Evolutionary conservation across 2,797 vertebrate species (phyloP).

Genomic region (Manis pentadactyla): DNA sequence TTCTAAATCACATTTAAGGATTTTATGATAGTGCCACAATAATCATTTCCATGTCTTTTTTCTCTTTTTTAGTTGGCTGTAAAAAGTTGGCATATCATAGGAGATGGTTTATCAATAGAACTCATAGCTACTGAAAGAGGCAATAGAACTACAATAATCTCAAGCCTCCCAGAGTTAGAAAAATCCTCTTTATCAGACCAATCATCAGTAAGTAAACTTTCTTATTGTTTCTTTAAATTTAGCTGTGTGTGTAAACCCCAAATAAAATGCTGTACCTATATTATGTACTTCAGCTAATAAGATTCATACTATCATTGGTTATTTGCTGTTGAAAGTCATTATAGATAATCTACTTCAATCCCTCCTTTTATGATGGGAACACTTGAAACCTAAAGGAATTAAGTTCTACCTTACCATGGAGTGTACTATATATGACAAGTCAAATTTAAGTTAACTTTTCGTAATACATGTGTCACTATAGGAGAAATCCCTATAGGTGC

Average conservation of each 20-base stretch:
- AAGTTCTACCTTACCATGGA: not conserved
- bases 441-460: not conserved
- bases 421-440: not conserved
- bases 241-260: not conserved
- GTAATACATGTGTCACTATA: not conserved
- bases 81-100: conserved; percentile 97
- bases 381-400: not conserved
- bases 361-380: not conserved
- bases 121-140: conserved; percentile 94
- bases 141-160: conserved; percentile 91
- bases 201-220: conserved; percentile 91
- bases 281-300: not conserved
- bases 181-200: conserved; percentile 91
- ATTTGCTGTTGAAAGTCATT: not conserved
- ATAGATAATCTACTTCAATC: not conserved
- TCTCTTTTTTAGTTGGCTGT: conserved; percentile 93
- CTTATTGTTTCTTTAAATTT: conserved; percentile 53
- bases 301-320: not conserved
- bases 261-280: not conserved
- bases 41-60: conserved; percentile 71
- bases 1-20: conserved; percentile 47
- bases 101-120: conserved; percentile 96
- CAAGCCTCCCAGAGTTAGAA: conserved; percentile 91
- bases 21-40: conserved; percentile 43
- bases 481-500: not conserved